Percentiles rank a stretch among this genome's conserved stretches.
phyloP scores from a whole-genome alignment of 2,888 invertebrate genomes.

The Phengaris arion region DNA sequence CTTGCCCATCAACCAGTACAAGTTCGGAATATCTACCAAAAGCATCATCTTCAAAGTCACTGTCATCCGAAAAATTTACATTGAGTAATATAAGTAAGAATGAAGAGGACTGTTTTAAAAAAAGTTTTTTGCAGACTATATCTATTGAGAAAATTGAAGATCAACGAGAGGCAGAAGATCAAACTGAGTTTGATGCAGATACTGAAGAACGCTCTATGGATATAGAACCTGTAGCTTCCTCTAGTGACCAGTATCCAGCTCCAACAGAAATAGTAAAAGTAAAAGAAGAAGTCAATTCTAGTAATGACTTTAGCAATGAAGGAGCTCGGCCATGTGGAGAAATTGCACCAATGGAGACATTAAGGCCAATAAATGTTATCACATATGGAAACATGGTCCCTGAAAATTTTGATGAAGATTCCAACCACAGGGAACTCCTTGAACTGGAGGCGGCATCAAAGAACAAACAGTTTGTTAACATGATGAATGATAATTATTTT shows the following conservation, averaged over 20 bases:
- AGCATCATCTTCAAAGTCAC: conserved; percentile 56
- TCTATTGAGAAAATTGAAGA: conserved; percentile 56
- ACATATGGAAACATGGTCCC: conserved; percentile 62
- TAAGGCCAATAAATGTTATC: conserved; percentile 69
- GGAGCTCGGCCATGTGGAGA: conserved; percentile 49
- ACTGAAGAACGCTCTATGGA: conserved; percentile 68
- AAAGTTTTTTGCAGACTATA: conserved; percentile 52
- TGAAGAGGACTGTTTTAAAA: conserved; percentile 46
- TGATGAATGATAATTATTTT: conserved; percentile 75
- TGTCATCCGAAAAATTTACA: conserved; percentile 58
- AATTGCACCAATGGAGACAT: conserved; percentile 53
- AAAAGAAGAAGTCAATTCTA: conserved; percentile 66
- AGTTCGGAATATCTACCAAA: conserved; percentile 46
- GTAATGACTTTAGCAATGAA: conserved; percentile 63
- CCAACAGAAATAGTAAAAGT: conserved; percentile 54
- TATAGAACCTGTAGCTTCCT: conserved; percentile 56
- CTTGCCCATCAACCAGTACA: conserved; percentile 37
- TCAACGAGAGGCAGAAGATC: conserved; percentile 44
- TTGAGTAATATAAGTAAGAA: conserved; percentile 52
- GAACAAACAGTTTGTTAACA: conserved; percentile 69
- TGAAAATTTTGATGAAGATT: conserved; percentile 64
- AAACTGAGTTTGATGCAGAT: conserved; percentile 61
- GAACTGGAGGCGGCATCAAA: conserved; percentile 66
- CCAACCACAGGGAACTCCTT: conserved; percentile 63
- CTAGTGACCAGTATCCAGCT: conserved; percentile 47